These are phyloP conservation scores for Bacillus rossius DNA, from an alignment of 1,140 invertebrate genomes.

Conservation along the genomic window DNA sequence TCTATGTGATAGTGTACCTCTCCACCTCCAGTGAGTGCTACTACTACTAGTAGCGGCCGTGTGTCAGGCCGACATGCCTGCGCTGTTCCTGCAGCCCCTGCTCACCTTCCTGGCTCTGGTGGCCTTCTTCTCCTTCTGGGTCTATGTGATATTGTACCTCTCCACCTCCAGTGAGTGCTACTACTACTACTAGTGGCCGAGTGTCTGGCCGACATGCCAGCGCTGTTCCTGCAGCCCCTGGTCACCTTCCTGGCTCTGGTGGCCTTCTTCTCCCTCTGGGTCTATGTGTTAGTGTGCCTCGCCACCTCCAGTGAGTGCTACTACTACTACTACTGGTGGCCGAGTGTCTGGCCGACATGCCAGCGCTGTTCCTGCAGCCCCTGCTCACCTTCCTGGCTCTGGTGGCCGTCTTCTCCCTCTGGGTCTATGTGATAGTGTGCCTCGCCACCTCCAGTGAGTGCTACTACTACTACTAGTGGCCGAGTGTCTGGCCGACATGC, in stretches of 20 bases:
- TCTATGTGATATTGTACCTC: conserved; percentile 65
- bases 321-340: too few species aligned
- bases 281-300: conserved; percentile 65
- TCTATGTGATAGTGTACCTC: conserved; percentile 65
- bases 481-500: too few species aligned
- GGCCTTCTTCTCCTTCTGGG: conserved; percentile 80
- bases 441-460: conserved; percentile 64
- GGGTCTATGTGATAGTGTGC: conserved; percentile 71
- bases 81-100: conserved; percentile 81
- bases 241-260: conserved; percentile 75
- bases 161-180: conserved; percentile 66
- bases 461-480: too few species aligned
- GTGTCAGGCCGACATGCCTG: conserved; percentile 74
- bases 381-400: conserved; percentile 77
- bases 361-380: conserved; percentile 82
- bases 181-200: too few species aligned
- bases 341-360: too few species aligned
- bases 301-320: conserved; percentile 66
- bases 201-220: conserved; percentile 74
- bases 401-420: conserved; percentile 74
- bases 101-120: conserved; percentile 75
- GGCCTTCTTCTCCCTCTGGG: conserved; percentile 80
- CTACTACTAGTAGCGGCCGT: too few species aligned
- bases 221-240: conserved; percentile 81
- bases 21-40: conserved; percentile 66